Base-by-base conservation (phyloP, 2,797 vertebrate species). In the Brachyalestes nurse region DNA sequence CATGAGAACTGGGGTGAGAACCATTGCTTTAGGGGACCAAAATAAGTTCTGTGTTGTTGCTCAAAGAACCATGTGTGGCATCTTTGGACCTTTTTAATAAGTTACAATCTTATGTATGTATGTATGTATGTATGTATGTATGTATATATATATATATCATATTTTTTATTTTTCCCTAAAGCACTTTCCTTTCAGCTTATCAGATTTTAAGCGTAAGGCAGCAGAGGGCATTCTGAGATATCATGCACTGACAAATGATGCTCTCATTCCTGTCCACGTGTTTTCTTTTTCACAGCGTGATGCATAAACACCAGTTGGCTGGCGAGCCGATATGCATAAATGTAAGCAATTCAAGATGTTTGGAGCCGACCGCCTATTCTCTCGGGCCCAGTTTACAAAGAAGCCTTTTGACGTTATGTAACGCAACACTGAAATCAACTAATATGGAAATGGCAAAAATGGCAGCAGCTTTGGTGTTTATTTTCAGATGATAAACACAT, bases 341-440 rank as follows among this genome's bases (percentile, higher is more conserved):
- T 60, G 40, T 79, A 71, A 64, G 64, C 76, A 74, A 58, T 71
- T 72, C 72, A 70, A 73, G 55, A 57, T 45, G 45, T 47, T 57
- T 23, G 17, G 72, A 62, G 51, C 53, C 8, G n/a, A 16, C 21
- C 45, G 19, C 17, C n/a, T 16, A 10, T 55, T 55, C 49, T 72
- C 69, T 19, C 25, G 47, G 69, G 47, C 16, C 49, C 17, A 9
- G 25, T 72, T 72, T 57, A 57, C 51, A 72, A 55, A 55, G 21
- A 8, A n/a, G 25, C 16, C 51, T 57, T 34, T 72, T 57, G 51
- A 55, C 28, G 53, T 72, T 53, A 71, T 51, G 45, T 34, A 55
- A 72, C 4, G 17, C 70, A 72, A 38, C 25, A 19, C 70, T 72
- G 70, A 28, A 57, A 38, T 72, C 51, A 38, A 38, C 49, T 72